Evolutionary conservation across 2,888 invertebrate genomes (phyloP).

Genomic region (Choreutis nemorana): DNA sequence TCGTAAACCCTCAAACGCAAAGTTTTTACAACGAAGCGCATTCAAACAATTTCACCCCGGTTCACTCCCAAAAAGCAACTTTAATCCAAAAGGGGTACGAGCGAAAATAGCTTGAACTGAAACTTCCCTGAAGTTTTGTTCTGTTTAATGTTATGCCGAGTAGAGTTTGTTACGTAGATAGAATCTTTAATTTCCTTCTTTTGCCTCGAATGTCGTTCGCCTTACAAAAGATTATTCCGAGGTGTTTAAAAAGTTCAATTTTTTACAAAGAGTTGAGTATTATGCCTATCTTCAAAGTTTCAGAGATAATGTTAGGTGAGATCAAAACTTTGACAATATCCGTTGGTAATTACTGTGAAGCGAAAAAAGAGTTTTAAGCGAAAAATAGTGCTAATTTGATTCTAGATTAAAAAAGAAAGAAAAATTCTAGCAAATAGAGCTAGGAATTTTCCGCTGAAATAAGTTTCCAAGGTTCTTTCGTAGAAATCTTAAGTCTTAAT

Average conservation of each 20-base stretch:
- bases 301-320: conserved; percentile 1
- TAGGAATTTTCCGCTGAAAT: too few relatives aligned
- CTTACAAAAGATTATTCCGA: conserved; percentile 13
- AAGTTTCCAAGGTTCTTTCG: too few relatives aligned
- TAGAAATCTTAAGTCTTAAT: too few relatives aligned
- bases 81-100: conserved; percentile 7
- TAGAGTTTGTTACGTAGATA: conserved; percentile 45
- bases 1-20: too few relatives aligned
- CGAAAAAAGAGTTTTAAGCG: too few relatives aligned
- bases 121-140: conserved; percentile 21
- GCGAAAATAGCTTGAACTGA: conserved; percentile 13
- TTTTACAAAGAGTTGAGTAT: conserved; percentile 17
- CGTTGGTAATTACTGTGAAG: too few relatives aligned
- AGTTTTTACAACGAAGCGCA: conserved; percentile 10
- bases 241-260: conserved; percentile 23
- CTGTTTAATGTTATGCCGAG: conserved; percentile 30
- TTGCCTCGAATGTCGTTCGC: conserved; percentile 29
- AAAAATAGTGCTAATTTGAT: too few relatives aligned
- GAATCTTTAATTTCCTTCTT: conserved; percentile 56
- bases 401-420: too few relatives aligned
- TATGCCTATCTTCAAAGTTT: conserved; percentile 8
- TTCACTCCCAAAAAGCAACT: conserved; percentile 3
- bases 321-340: conserved; percentile 4
- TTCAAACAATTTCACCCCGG: conserved; percentile 10
- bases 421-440: too few relatives aligned